A percentile compares a stretch with the other conserved stretches of the same genome.
These are phyloP conservation scores for Syngnathoides biaculeatus DNA, from an alignment of 2,113 vertebrate species.

Conservation along the genomic window DNA sequence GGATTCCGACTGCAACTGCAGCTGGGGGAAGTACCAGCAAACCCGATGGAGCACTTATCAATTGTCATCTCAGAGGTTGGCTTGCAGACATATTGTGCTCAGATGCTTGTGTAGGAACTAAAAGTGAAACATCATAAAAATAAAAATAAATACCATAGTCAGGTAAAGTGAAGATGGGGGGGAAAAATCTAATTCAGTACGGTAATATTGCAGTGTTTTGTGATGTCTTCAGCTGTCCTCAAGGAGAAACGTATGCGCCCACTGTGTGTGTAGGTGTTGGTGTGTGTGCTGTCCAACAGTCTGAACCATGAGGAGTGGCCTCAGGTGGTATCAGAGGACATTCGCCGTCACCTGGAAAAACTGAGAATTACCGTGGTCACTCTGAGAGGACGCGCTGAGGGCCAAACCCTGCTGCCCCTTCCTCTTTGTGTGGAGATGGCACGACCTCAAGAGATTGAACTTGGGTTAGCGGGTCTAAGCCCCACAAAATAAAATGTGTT, in stretches of 20 bases:
- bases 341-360: conserved; percentile 63
- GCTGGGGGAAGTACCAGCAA: conserved; percentile 63
- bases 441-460: conserved; percentile 30
- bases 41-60: conserved; percentile 75
- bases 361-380: conserved; percentile 60
- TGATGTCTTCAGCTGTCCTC: no score
- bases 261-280: conserved; percentile 48
- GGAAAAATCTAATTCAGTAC: no score
- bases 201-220: no score
- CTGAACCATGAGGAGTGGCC: conserved; percentile 69
- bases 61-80: conserved; percentile 73
- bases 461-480: conserved; percentile 34
- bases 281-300: conserved; percentile 64
- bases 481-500: neutral
- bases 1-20: conserved; percentile 58
- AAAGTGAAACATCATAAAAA: no score
- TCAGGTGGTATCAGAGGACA: conserved; percentile 60
- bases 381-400: conserved; percentile 62
- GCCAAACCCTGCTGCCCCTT: conserved; percentile 59
- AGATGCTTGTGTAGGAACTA: no score
- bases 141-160: no score
- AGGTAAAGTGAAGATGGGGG: no score
- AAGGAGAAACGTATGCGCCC: neutral
- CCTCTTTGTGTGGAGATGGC: conserved; percentile 45
- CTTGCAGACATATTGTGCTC: neutral